phyloP scores from a whole-genome alignment of 2,797 vertebrate species.

The Phoxinus dragarum region DNA sequence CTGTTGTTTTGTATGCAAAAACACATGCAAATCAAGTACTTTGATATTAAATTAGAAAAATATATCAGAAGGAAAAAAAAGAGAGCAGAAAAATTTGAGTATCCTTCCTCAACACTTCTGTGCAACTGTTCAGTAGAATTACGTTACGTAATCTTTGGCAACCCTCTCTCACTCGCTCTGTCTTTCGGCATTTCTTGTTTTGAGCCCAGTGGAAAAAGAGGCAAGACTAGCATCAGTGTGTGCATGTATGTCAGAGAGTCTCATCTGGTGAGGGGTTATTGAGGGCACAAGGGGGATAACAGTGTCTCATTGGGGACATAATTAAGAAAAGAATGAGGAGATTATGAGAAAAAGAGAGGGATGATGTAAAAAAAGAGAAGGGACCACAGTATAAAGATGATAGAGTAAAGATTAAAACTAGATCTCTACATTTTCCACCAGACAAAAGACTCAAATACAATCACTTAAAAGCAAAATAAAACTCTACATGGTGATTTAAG shows the following conservation, averaged over 20 bases:
- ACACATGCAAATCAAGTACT: background rate
- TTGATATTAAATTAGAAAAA: background rate
- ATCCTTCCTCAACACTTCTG: slow-evolving; percentile 36
- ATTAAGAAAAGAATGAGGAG: slow-evolving; percentile 40
- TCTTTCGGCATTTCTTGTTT: slow-evolving; percentile 1
- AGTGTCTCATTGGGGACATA: slow-evolving; percentile 53
- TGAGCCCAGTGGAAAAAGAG: slow-evolving; percentile 32
- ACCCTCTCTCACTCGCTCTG: background rate
- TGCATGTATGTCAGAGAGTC: slow-evolving; percentile 25
- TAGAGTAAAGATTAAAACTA: background rate
- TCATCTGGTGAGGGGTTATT: slow-evolving; percentile 33
- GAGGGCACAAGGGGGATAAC: slow-evolving; percentile 20
- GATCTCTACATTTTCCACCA: background rate
- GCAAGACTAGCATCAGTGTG: slow-evolving; percentile 10
- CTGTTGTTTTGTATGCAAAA: background rate
- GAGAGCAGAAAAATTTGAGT: background rate
- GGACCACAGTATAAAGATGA: background rate
- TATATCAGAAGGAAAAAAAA: background rate
- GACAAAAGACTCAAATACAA: background rate
- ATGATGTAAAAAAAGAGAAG: slow-evolving; percentile 8
- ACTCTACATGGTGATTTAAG: background rate
- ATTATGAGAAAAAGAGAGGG: slow-evolving; percentile 3
- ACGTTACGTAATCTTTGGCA: slow-evolving; percentile 29
- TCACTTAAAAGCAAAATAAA: background rate
- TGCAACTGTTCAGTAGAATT: slow-evolving; percentile 7